These are phyloP conservation scores for Himalopsyche anomala DNA, from an alignment of 2,888 invertebrate species.

Conservation along the genomic window DNA sequence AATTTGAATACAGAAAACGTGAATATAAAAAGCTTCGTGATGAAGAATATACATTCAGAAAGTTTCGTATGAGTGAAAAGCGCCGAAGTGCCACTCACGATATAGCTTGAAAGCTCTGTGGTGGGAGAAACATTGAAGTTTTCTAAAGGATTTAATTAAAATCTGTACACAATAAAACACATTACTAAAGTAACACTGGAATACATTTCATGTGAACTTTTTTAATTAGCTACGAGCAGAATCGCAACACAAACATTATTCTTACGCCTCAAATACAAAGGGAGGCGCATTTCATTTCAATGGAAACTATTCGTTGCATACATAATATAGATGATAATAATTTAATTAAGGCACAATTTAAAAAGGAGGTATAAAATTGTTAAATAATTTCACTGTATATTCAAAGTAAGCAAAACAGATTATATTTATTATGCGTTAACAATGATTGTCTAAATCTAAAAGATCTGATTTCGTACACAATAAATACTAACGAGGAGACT, in stretches of 20 bases:
- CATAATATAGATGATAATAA: too few relatives aligned
- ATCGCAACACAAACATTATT: not conserved
- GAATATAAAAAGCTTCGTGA: not conserved
- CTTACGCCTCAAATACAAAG: too few relatives aligned
- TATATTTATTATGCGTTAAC: not conserved
- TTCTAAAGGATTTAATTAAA: conserved; percentile 4
- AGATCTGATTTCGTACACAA: not conserved
- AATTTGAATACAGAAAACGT: not conserved
- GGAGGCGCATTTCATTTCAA: too few relatives aligned
- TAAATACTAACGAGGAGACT: conserved; percentile 7
- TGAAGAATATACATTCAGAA: not conserved
- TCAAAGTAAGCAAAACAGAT: too few relatives aligned
- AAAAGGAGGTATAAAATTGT: too few relatives aligned
- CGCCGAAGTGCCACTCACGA: not conserved
- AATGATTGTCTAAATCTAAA: not conserved
- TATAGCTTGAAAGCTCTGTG: conserved; percentile 6
- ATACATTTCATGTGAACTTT: conserved; percentile 10
- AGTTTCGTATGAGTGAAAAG: conserved; percentile 17
- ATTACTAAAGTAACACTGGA: conserved; percentile 7
- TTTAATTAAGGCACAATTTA: too few relatives aligned
- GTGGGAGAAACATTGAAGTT: conserved; percentile 9
- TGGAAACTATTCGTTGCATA: too few relatives aligned
- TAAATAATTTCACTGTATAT: too few relatives aligned
- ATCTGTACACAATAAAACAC: conserved; percentile 22
- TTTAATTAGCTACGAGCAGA: conserved; percentile 9